Percentiles rank a stretch among this genome's conserved stretches.
Evolutionary conservation across 2,797 vertebrate genomes (phyloP).

Genomic region (Cossypha polioptera): DNA sequence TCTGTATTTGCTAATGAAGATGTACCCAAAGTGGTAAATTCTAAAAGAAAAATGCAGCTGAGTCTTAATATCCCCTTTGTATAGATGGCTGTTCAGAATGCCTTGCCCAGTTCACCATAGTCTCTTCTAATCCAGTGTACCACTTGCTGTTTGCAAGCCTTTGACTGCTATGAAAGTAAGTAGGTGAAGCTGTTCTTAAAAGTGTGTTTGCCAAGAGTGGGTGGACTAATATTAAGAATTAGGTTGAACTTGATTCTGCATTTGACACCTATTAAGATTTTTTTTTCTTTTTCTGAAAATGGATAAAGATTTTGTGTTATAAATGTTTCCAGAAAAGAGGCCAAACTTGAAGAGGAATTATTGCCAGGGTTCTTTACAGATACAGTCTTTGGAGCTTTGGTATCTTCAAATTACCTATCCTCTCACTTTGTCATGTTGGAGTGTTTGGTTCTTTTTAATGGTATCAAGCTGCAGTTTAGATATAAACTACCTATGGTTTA

Average conservation of each 20-base stretch:
- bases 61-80: background rate
- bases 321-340: background rate
- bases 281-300: background rate
- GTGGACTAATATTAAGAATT: background rate
- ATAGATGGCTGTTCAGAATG: background rate
- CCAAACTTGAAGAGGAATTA: background rate
- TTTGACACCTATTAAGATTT: background rate
- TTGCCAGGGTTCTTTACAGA: background rate
- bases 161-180: background rate
- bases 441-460: background rate
- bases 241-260: background rate
- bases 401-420: background rate
- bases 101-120: background rate
- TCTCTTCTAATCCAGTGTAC: fast-evolving
- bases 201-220: background rate
- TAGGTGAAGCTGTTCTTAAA: background rate
- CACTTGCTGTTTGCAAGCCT: background rate
- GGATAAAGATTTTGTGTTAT: background rate
- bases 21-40: background rate
- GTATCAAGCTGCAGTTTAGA: background rate
- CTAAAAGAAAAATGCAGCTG: background rate
- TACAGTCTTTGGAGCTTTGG: background rate
- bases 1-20: background rate
- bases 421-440: background rate
- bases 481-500: background rate